A percentile compares a stretch with the other conserved stretches of the same genome.
Conservation (phyloP, 2,113 vertebrate species). For the mouse (Mus musculus) region DNA sequence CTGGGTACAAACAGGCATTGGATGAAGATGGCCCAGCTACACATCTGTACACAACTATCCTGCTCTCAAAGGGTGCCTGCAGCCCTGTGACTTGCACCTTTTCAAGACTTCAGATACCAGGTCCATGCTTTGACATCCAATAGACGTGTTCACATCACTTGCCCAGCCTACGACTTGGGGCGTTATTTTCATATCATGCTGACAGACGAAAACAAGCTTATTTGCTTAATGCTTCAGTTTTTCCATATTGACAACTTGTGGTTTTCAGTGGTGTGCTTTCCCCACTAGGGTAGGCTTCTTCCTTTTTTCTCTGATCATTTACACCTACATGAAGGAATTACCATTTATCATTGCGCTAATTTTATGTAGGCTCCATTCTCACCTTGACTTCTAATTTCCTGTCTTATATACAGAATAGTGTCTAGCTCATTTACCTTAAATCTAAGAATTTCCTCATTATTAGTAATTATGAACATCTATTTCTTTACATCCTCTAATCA, state of each 20-base stretch:
- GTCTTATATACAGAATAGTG: background rate
- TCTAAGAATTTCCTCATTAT: background rate
- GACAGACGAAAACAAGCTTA: background rate
- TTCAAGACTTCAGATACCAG: background rate
- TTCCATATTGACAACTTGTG: background rate
- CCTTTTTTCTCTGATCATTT: constrained; percentile 36
- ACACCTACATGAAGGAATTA: constrained; percentile 24
- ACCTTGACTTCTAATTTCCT: constrained; percentile 45
- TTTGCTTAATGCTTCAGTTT: constrained; percentile 28
- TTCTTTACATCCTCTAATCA: constrained; percentile 36
- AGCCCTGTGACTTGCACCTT: background rate
- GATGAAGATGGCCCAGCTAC: background rate
- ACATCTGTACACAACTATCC: background rate
- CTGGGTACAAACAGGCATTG: background rate
- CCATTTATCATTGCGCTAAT: background rate
- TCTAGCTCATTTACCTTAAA: constrained; percentile 28
- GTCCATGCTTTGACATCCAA: background rate
- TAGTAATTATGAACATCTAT: background rate
- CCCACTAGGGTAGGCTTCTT: background rate
- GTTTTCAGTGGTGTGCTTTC: background rate
- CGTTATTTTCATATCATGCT: constrained; percentile 17
- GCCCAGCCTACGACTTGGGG: background rate
- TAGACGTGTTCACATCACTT: background rate
- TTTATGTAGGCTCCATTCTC: constrained; percentile 8
- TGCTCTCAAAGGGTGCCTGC: background rate